Conservation (phyloP, 2,888 invertebrate species). For the Euproctis similis region DNA sequence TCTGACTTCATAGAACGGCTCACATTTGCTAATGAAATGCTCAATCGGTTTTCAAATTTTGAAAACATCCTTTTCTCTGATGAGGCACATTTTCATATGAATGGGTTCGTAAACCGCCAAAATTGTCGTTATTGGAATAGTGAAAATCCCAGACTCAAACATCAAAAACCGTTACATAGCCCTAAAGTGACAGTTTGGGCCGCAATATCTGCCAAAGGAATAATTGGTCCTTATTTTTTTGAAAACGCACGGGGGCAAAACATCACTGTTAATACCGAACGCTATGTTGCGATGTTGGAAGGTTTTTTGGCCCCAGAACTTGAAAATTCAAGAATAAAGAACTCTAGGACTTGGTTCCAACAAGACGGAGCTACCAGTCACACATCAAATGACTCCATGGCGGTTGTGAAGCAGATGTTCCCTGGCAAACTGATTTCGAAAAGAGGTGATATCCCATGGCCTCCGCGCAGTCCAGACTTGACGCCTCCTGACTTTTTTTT, state of each 20-base stretch:
- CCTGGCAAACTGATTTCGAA: not conserved
- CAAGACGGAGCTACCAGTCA: not conserved
- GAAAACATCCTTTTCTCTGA: not conserved
- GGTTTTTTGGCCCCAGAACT: too few species aligned
- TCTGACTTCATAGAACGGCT: not conserved
- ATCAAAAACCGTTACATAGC: conserved; percentile 26
- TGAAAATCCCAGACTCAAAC: conserved; percentile 9
- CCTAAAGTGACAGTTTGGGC: conserved; percentile 40
- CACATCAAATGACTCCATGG: not conserved
- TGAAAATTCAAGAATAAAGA: too few species aligned
- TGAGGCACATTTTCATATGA: conserved; percentile 26
- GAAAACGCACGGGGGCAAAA: conserved; percentile 17
- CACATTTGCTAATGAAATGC: not conserved
- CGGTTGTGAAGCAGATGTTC: not conserved
- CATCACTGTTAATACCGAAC: not conserved
- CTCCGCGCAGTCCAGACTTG: not conserved
- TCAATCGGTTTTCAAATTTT: too few species aligned
- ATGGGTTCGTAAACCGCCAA: conserved; percentile 32
- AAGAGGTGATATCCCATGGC: not conserved
- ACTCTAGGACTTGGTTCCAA: not conserved
- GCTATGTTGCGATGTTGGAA: not conserved
- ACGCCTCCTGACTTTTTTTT: too few species aligned
- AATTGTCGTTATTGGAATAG: conserved; percentile 11
- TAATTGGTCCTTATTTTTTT: conserved; percentile 28
- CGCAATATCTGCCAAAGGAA: conserved; percentile 34